Base-by-base conservation (phyloP, 2,113 vertebrate species). In the Semicossyphus pulcher region DNA sequence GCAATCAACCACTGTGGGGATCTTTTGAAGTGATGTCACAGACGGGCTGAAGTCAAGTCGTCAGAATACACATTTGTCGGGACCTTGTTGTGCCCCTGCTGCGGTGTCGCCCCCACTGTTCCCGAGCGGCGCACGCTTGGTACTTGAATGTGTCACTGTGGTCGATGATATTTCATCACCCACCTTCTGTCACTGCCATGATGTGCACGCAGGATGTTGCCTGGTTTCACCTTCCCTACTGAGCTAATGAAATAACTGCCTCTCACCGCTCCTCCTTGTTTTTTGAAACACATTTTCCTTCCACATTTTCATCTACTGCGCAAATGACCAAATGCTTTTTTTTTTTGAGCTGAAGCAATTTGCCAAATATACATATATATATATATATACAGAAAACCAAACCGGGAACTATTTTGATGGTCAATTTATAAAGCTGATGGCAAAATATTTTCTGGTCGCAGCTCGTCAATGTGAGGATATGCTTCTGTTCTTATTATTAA, bases 141-240 rank as follows among this genome's bases (percentile, higher is more conserved):
- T 44, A 36, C 18, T 56, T 68, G 25, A 34, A 37, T 39, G 51
- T 71, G 47, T 77, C 61, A 69, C 53, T 56, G 32, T 25, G 7
- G 34, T 47, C 53, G 66, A 44, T 59, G 18, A 75, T 47, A 62
- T 81, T 54, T 66, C 70, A 75, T 81, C 78, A 68, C n/a, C 51
- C 56, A 16, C 3, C 28, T 28, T 49, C 44, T 52, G 62, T 65
- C 42, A 26, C 21, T 31, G 23, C 29, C 28, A 31, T 10, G 70
- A 18, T 51, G 37, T 12, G n/a, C 51, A 54, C 32, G 44, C 26
- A 21, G 34, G 12, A 14, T 54, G 34, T 45, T 45, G 45, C 20
- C 3, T 7, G 20, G 25, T 70, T 69, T 64, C 20, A 51, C 39
- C 14, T 41, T 41, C 21, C 16, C 7, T 14, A 0, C 18, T 52